Evolutionary conservation across 2,797 vertebrate species (phyloP).

Genomic region (Ptychobarbus kaznakovi): DNA sequence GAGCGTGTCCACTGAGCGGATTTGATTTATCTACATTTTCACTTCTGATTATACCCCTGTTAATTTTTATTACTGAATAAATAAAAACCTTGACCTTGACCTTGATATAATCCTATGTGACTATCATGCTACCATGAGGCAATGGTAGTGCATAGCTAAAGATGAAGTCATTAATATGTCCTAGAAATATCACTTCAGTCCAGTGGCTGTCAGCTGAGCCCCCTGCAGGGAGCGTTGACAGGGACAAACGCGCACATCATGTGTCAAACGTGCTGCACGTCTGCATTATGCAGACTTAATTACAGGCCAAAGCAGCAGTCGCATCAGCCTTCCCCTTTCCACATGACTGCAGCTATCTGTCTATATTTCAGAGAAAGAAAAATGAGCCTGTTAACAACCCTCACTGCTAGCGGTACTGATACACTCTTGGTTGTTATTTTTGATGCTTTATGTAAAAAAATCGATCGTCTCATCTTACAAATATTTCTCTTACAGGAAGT

Average conservation of each 20-base stretch:
- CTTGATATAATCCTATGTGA: background rate
- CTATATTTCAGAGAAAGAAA: constrained; percentile 48
- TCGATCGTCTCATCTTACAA: background rate
- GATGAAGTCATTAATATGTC: constrained; percentile 39
- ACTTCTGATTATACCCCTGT: too few relatives aligned
- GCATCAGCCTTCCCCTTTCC: constrained; percentile 47
- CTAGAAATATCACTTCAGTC: constrained; percentile 37
- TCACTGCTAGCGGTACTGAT: background rate
- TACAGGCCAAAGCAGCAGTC: constrained; percentile 52
- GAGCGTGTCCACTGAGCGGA: too few relatives aligned
- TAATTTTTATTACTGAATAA: too few relatives aligned
- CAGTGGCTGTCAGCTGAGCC: constrained; percentile 29
- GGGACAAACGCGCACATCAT: constrained; percentile 69
- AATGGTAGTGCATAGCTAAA: background rate
- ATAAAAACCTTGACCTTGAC: too few relatives aligned
- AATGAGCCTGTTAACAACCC: constrained; percentile 33
- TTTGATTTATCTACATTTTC: too few relatives aligned
- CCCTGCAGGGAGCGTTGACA: constrained; percentile 66
- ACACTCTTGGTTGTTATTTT: constrained; percentile 31
- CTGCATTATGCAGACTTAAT: constrained; percentile 57
- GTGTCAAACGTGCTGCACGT: constrained; percentile 44
- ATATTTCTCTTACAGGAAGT: background rate
- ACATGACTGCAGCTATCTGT: constrained; percentile 42
- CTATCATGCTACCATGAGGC: background rate
- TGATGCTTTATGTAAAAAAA: background rate